Evolutionary conservation across 1,140 invertebrate species (phyloP).

Genomic region (Drosophila ananassae): DNA sequence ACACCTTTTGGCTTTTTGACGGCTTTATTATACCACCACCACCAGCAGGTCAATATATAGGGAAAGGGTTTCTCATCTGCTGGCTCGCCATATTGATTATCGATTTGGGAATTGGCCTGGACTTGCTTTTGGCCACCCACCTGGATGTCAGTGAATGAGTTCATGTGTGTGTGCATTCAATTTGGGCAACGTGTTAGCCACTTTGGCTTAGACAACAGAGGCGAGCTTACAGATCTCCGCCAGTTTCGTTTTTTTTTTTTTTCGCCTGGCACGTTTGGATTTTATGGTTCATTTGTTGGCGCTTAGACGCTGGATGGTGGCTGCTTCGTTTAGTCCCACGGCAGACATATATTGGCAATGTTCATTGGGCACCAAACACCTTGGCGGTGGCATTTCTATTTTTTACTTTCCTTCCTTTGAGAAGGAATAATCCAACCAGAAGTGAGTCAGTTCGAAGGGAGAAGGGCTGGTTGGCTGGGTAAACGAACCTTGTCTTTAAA

Average conservation of each 20-base stretch:
- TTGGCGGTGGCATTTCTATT: neutral
- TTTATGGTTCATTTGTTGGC: slow-evolving; percentile 83
- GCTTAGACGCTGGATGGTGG: slow-evolving; percentile 64
- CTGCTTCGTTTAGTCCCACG: slow-evolving; percentile 40
- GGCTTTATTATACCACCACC: slow-evolving; percentile 61
- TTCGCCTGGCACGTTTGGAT: slow-evolving; percentile 71
- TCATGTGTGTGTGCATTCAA: slow-evolving; percentile 61
- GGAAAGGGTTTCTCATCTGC: slow-evolving; percentile 28
- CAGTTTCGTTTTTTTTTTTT: slow-evolving; percentile 6
- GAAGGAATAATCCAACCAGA: neutral
- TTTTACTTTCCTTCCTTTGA: neutral
- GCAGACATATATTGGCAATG: slow-evolving; percentile 49
- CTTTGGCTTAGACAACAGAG: slow-evolving; percentile 72
- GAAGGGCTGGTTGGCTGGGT: neutral
- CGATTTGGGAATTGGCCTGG: slow-evolving; percentile 79
- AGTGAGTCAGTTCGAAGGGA: neutral
- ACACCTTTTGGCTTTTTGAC: slow-evolving; percentile 73
- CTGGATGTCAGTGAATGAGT: slow-evolving; percentile 4
- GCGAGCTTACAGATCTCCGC: slow-evolving; percentile 8
- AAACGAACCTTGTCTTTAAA: slow-evolving; percentile 3
- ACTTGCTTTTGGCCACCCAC: slow-evolving; percentile 16
- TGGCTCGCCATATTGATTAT: slow-evolving; percentile 82
- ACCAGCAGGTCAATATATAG: neutral
- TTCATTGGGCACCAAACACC: slow-evolving; percentile 35
- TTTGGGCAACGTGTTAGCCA: slow-evolving; percentile 77